Conservation (phyloP, 2,888 invertebrate genomes). For the Agonopterix subpropinquella region DNA sequence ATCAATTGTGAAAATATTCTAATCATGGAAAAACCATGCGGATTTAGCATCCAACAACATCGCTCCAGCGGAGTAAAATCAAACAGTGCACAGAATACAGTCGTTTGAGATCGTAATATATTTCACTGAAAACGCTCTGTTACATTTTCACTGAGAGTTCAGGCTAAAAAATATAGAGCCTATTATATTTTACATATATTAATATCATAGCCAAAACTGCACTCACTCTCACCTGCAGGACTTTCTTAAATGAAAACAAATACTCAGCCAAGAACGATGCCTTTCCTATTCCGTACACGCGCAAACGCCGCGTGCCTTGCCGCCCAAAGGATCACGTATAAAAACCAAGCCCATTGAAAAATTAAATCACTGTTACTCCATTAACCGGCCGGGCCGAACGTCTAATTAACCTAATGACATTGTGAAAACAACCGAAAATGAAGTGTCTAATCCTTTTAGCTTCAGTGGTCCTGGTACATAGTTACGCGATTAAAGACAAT, state of each 20-base stretch:
- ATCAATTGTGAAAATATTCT: no score
- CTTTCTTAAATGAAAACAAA: slow-evolving; percentile 70
- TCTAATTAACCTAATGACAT: slow-evolving; percentile 69
- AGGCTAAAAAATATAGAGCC: no score
- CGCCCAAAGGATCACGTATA: slow-evolving; percentile 77
- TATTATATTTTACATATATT: background rate
- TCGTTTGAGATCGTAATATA: no score
- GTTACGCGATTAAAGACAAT: slow-evolving; percentile 73
- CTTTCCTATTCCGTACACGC: slow-evolving; percentile 49
- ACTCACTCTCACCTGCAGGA: slow-evolving; percentile 65
- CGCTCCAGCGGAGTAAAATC: no score
- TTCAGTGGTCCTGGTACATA: slow-evolving; percentile 63
- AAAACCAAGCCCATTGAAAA: slow-evolving; percentile 80
- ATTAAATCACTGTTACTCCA: slow-evolving; percentile 74
- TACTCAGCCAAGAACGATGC: slow-evolving; percentile 62
- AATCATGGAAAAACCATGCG: no score
- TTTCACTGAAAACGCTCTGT: no score
- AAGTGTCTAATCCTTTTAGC: slow-evolving; percentile 72
- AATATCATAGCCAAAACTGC: slow-evolving; percentile 7
- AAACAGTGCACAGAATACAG: no score
- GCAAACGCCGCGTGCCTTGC: slow-evolving; percentile 58
- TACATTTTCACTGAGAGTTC: no score
- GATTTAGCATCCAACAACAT: no score
- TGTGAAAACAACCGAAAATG: slow-evolving; percentile 55
- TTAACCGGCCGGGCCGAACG: slow-evolving; percentile 63